phyloP scores from a whole-genome alignment of 1,140 invertebrate genomes.

The Listronotus oregonensis region DNA sequence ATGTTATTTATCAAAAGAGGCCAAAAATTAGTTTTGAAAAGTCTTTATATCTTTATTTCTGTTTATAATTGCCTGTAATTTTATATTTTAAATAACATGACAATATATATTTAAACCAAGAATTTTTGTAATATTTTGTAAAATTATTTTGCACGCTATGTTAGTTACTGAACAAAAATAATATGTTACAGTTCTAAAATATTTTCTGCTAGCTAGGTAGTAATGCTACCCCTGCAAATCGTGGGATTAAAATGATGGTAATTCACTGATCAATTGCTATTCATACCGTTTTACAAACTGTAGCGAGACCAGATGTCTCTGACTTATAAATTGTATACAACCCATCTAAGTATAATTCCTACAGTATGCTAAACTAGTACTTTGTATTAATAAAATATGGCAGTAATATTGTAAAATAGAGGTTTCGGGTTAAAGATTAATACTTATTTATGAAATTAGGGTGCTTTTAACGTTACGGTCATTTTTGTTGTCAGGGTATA shows the following conservation, averaged over 20 bases:
- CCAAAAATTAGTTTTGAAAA: too few relatives aligned
- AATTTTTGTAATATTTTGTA: too few relatives aligned
- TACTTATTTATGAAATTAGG: neutral
- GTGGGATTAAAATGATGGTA: neutral
- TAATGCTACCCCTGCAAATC: too few relatives aligned
- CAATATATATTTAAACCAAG: too few relatives aligned
- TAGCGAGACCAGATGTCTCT: slow-evolving; percentile 4
- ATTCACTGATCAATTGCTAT: slow-evolving; percentile 5
- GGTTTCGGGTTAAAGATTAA: slow-evolving; percentile 7
- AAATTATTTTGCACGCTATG: too few relatives aligned
- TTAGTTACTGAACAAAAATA: too few relatives aligned
- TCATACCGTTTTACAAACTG: neutral
- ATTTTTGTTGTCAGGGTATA: slow-evolving; percentile 6
- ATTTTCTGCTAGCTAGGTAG: too few relatives aligned
- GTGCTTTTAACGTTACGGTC: slow-evolving; percentile 9
- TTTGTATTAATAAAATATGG: slow-evolving; percentile 8
- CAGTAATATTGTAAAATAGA: slow-evolving; percentile 1
- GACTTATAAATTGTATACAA: slow-evolving; percentile 14
- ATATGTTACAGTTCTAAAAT: too few relatives aligned
- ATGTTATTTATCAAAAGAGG: too few relatives aligned
- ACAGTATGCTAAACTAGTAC: slow-evolving; percentile 1
- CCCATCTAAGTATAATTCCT: neutral
- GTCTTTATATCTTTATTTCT: too few relatives aligned
- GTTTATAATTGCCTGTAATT: too few relatives aligned
- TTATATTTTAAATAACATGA: too few relatives aligned